A percentile compares a stretch with the other conserved stretches of the same genome.
Conservation (phyloP, 2,888 invertebrate species). For the Tenthredo mesomela region DNA sequence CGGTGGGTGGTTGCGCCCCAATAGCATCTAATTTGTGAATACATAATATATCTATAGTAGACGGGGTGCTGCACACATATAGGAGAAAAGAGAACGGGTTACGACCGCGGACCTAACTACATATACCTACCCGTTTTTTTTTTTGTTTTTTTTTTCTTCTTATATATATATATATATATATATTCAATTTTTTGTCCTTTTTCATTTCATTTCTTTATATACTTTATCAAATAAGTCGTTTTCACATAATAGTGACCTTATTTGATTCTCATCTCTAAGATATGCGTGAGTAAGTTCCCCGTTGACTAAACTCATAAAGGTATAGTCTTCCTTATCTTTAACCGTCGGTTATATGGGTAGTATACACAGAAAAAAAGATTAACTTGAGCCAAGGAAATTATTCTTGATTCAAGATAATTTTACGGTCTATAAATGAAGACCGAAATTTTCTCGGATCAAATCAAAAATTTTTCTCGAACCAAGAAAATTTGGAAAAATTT, state of each 20-base stretch:
- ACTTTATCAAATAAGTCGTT: slow-evolving; percentile 34
- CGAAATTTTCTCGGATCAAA: too few species aligned
- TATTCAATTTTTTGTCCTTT: not conserved
- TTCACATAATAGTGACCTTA: slow-evolving; percentile 4
- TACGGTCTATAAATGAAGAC: too few species aligned
- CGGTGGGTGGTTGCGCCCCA: slow-evolving; percentile 72
- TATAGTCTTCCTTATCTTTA: not conserved
- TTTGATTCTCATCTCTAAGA: slow-evolving; percentile 41
- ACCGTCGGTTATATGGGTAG: not conserved
- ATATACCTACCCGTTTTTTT: slow-evolving; percentile 21
- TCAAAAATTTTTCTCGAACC: too few species aligned
- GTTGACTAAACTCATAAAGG: not conserved
- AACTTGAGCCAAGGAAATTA: too few species aligned
- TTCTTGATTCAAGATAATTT: too few species aligned
- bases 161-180: too few species aligned
- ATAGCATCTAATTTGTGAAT: slow-evolving; percentile 66
- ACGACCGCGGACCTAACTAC: slow-evolving; percentile 36
- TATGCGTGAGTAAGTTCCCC: slow-evolving; percentile 27
- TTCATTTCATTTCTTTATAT: slow-evolving; percentile 35
- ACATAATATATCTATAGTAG: slow-evolving; percentile 40
- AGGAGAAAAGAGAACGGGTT: slow-evolving; percentile 38
- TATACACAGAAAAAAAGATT: too few species aligned
- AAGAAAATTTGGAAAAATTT: too few species aligned
- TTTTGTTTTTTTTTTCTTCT: not conserved
- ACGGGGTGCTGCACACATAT: slow-evolving; percentile 31